A percentile compares a stretch with the other conserved stretches of the same genome.
phyloP scores from a whole-genome alignment of 2,888 invertebrate species.

The Biston betularia region DNA sequence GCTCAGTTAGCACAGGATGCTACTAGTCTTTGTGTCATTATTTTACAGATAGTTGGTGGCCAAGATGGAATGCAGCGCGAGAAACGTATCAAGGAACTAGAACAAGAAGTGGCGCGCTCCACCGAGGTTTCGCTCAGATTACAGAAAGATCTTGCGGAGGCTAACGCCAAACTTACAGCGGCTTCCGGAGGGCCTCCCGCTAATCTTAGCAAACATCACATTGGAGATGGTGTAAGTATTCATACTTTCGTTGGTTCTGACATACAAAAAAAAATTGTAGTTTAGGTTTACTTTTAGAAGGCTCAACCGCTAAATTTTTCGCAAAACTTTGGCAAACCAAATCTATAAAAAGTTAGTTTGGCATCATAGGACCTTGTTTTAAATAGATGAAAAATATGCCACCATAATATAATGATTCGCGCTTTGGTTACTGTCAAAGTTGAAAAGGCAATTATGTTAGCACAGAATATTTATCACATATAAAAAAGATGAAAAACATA shows the following conservation, averaged over 20 bases:
- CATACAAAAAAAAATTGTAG: neutral
- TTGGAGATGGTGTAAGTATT: slow-evolving; percentile 84
- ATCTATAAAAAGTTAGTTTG: no score
- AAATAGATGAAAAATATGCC: no score
- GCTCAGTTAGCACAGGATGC: no score
- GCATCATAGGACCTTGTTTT: no score
- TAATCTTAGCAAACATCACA: slow-evolving; percentile 86
- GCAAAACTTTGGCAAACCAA: no score
- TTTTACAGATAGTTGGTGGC: slow-evolving; percentile 82
- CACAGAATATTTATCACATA: no score
- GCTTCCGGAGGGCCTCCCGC: slow-evolving; percentile 70
- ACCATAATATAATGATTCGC: no score
- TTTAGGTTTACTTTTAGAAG: no score
- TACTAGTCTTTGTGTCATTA: neutral
- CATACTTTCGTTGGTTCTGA: neutral
- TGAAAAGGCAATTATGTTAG: no score
- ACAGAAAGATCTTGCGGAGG: slow-evolving; percentile 90
- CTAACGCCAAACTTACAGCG: slow-evolving; percentile 85
- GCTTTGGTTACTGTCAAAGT: no score
- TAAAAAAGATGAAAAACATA: no score
- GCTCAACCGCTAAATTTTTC: no score
- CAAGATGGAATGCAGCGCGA: slow-evolving; percentile 87
- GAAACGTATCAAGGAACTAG: slow-evolving; percentile 91
- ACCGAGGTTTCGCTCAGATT: slow-evolving; percentile 90
- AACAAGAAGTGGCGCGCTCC: slow-evolving; percentile 93